phyloP scores from a whole-genome alignment of 2,888 invertebrate genomes.

The Catocala sponsa region DNA sequence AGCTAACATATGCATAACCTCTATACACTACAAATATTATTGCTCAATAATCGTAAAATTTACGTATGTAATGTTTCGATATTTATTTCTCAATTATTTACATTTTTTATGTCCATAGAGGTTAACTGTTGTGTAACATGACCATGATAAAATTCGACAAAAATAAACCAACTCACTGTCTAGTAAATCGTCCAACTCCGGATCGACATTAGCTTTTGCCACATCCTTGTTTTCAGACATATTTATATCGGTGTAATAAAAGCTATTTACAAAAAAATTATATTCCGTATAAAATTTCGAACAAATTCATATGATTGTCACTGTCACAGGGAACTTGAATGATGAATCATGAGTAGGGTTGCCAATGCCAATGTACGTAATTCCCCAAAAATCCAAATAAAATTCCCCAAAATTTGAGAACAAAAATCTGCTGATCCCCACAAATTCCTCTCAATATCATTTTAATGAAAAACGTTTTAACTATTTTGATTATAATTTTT shows the following conservation, averaged over 20 bases:
- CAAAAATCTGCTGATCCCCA: too few species aligned
- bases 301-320: constrained; percentile 33
- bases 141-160: constrained; percentile 35
- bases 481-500: too few species aligned
- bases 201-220: constrained; percentile 83
- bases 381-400: too few species aligned
- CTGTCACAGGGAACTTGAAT: constrained; percentile 15
- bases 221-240: constrained; percentile 82
- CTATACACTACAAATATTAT: too few species aligned
- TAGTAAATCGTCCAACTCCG: constrained; percentile 92
- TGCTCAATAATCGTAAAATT: too few species aligned
- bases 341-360: too few species aligned
- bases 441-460: too few species aligned
- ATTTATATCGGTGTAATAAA: constrained; percentile 40
- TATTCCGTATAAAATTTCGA: constrained; percentile 35
- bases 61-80: too few species aligned
- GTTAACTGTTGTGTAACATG: constrained; percentile 73
- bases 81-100: constrained; percentile 40
- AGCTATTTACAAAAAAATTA: constrained; percentile 42
- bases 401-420: too few species aligned
- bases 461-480: too few species aligned
- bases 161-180: constrained; percentile 89
- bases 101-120: constrained; percentile 35
- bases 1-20: too few species aligned
- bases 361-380: too few species aligned